A percentile compares a stretch with the other conserved stretches of the same genome.
These are phyloP conservation scores for Drosophila micromelanica DNA, from an alignment of 1,140 invertebrate genomes.

Conservation along the genomic window DNA sequence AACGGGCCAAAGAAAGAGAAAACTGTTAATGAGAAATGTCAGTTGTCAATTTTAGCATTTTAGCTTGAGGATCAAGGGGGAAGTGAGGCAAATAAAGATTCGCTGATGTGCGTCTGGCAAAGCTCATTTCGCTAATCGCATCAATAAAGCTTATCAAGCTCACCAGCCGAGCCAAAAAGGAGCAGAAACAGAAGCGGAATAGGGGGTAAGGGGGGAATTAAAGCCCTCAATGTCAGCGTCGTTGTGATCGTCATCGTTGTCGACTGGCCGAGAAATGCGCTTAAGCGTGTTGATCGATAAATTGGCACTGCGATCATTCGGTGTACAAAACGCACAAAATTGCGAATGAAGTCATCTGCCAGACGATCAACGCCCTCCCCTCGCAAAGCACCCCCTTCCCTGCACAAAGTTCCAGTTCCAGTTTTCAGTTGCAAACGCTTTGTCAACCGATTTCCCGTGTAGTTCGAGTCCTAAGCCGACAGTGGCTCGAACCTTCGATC, in stretches of 20 bases:
- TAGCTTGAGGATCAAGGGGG: not conserved
- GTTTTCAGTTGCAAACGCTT: slow-evolving; percentile 62
- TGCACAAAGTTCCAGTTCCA: slow-evolving; percentile 14
- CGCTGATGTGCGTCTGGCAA: slow-evolving; percentile 49
- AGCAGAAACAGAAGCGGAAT: slow-evolving; percentile 20
- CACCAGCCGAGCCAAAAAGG: slow-evolving; percentile 9
- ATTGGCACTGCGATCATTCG: slow-evolving; percentile 59
- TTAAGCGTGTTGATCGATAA: slow-evolving; percentile 81
- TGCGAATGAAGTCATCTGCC: slow-evolving; percentile 77
- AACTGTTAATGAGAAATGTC: slow-evolving; percentile 80
- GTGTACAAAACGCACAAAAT: slow-evolving; percentile 70
- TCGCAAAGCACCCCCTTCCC: not conserved
- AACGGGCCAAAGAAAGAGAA: not conserved
- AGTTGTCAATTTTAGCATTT: slow-evolving; percentile 65
- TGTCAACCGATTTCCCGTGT: slow-evolving; percentile 77
- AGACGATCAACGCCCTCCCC: slow-evolving; percentile 18
- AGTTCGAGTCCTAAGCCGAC: slow-evolving; percentile 73
- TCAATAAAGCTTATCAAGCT: slow-evolving; percentile 81
- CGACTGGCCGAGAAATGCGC: slow-evolving; percentile 64
- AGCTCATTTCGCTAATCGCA: slow-evolving; percentile 81
- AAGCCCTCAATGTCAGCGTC: slow-evolving; percentile 62
- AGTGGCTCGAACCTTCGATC: slow-evolving; percentile 51
- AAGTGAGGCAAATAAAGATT: not conserved
- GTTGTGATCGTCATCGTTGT: slow-evolving; percentile 34
- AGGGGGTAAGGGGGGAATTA: slow-evolving; percentile 33